A percentile compares a stretch with the other conserved stretches of the same genome.
phyloP scores from a whole-genome alignment of 2,888 invertebrate genomes.

The Amphimallon solstitiale region DNA sequence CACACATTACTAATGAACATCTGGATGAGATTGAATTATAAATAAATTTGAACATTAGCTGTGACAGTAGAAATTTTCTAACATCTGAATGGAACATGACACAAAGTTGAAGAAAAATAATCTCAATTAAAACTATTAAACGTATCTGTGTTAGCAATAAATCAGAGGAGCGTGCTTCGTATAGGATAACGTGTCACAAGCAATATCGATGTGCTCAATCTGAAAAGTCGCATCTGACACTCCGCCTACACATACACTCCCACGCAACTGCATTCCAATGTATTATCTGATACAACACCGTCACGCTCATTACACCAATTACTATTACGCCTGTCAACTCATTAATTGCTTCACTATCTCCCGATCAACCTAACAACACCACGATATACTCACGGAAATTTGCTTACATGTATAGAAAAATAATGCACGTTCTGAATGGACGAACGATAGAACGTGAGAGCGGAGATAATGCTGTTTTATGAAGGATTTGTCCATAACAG shows the following conservation, averaged over 20 bases:
- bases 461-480: no score
- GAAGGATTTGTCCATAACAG: no score
- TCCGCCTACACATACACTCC: conserved; percentile 23
- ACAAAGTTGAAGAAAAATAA: background rate
- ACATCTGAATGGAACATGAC: no score
- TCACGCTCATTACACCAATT: conserved; percentile 42
- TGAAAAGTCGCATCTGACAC: conserved; percentile 9
- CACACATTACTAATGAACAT: no score
- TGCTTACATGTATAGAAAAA: no score
- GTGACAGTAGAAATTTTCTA: no score
- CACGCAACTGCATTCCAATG: conserved; percentile 36
- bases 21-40: no score
- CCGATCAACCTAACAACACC: no score
- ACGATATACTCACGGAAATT: no score
- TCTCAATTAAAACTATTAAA: conserved; percentile 24
- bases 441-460: no score
- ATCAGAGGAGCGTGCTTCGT: conserved; percentile 7
- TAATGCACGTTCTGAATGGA: no score
- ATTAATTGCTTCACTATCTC: conserved; percentile 38
- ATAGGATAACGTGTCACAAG: conserved; percentile 16
- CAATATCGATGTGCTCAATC: conserved; percentile 31
- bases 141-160: conserved; percentile 10
- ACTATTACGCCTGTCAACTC: conserved; percentile 41
- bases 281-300: conserved; percentile 35
- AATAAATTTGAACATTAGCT: no score